A percentile compares a stretch with the other conserved stretches of the same genome.
Conservation (phyloP, 2,113 vertebrate genomes). For the Cyprinodon tularosa region DNA sequence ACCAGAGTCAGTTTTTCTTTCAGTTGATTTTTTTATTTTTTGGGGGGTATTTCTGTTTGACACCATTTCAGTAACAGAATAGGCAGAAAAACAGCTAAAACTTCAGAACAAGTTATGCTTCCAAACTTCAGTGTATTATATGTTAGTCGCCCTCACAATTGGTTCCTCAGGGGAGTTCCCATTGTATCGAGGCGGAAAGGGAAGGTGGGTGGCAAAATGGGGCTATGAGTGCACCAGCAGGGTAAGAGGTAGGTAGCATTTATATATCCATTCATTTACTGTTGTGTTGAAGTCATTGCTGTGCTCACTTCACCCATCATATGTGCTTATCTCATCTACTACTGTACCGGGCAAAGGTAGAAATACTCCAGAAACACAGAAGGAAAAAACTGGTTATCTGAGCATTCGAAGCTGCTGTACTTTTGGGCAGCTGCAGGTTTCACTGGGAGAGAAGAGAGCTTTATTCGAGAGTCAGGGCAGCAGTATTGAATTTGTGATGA, state of each 20-base stretch:
- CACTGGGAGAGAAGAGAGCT: background rate
- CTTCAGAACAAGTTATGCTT: constrained; percentile 18
- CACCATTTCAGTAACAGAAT: constrained; percentile 2
- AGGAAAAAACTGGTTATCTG: background rate
- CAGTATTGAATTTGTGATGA: constrained; percentile 40
- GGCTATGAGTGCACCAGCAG: constrained; percentile 45
- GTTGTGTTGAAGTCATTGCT: constrained; percentile 32
- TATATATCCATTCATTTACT: constrained; percentile 21
- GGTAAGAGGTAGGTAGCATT: constrained; percentile 51
- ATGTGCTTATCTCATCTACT: constrained; percentile 9
- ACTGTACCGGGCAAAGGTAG: background rate
- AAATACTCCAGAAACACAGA: background rate
- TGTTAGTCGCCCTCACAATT: constrained; percentile 58
- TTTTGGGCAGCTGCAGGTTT: background rate
- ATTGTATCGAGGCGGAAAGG: constrained; percentile 53
- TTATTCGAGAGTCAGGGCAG: constrained; percentile 27
- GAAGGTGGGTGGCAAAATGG: constrained; percentile 62
- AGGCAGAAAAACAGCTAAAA: constrained; percentile 12
- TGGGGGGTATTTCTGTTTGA: constrained; percentile 15
- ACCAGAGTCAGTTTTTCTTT: constrained; percentile 5
- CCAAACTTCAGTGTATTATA: constrained; percentile 46
- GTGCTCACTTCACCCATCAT: constrained; percentile 20
- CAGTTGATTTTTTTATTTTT: no score
- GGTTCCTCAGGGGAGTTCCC: constrained; percentile 54
- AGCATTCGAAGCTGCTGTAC: background rate